These are phyloP conservation scores for Romanogobio albipinnatus DNA, from an alignment of 2,113 vertebrate species.

Conservation along the genomic window DNA sequence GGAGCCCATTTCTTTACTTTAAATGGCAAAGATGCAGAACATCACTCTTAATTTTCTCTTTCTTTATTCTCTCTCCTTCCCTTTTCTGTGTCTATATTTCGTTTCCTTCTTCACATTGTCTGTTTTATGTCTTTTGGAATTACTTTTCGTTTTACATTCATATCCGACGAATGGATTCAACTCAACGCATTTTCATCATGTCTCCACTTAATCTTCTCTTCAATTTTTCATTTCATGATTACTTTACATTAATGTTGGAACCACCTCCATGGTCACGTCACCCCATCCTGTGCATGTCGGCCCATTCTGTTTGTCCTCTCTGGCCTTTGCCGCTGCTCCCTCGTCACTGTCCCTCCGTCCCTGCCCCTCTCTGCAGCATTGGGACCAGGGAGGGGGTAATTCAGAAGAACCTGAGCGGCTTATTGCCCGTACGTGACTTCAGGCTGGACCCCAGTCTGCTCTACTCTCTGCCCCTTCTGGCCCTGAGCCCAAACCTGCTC, in stretches of 20 bases:
- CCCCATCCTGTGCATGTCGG: background rate
- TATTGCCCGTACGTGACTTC: conserved; percentile 96
- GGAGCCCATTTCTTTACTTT: conserved; percentile 13
- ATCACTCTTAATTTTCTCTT: conserved; percentile 42
- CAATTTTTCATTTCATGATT: background rate
- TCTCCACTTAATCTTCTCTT: background rate
- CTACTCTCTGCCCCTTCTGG: conserved; percentile 96
- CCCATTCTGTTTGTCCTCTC: background rate
- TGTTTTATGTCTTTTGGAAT: conserved; percentile 5
- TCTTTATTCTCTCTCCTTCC: conserved; percentile 41
- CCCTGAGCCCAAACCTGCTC: conserved; percentile 97
- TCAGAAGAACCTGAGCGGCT: conserved; percentile 99
- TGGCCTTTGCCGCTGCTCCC: background rate
- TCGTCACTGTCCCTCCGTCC: conserved; percentile 65
- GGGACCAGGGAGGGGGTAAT: conserved; percentile 98
- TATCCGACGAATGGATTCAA: background rate
- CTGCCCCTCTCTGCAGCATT: conserved; percentile 90
- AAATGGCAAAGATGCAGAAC: conserved; percentile 28
- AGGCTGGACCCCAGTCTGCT: conserved; percentile 96
- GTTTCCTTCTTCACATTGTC: background rate
- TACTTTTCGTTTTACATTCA: background rate
- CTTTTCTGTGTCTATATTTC: conserved; percentile 33
- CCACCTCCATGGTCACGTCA: background rate
- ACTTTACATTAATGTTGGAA: conserved; percentile 31
- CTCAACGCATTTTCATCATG: background rate